Base-by-base conservation (phyloP, 2,888 invertebrate genomes). In the Byasa hedistus region DNA sequence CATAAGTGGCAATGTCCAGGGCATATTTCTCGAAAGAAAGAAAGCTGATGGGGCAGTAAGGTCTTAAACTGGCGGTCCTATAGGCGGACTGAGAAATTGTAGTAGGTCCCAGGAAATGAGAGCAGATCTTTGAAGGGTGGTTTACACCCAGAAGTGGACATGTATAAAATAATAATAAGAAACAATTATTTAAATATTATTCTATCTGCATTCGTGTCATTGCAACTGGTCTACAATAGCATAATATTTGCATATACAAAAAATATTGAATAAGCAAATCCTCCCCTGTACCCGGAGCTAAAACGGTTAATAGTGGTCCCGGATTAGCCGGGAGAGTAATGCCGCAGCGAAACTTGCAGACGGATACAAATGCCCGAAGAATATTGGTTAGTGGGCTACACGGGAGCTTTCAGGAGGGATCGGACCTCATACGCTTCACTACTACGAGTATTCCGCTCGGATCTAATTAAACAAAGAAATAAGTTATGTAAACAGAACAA, bases 281-380 rank as follows among this genome's bases (percentile, higher is more conserved):
- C 73, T 68, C 27, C 72, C 68, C 75, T 73, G 72, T 19, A 24
- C 52, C 59, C 21, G 68, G 68, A 66, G 70, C 73, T 68, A 71
- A 76, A 79, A 76, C 75, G 78, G 79, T 82, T 82, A 83, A 83
- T 83, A 83, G 82, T 80, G 77, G 77, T 72, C 75, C 78, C 73
- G 79, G 82, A 83, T 84, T 82, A 82, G 75, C 79, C 73, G 73
- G 72, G 70, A 68, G 72, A 75, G 78, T 75, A 74, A 78, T 79
- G 75, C 76, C 74, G 70, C 74, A 72, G 69, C 71, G 69, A 71
- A 75, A 71, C 72, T 69, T 70, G 72, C 70, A 71, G 77, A 83
- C 82, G 79, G 75, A 68, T 76, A 83, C 78, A 78, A 84, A 84
- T 84, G 79, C 70, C 68, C 70, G 61, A 69, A 74, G 70, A 79